Evolutionary conservation across 2,888 invertebrate species (phyloP), one percentile per base, ranked within the genome.

Genomic region (Carabus problematicus): DNA sequence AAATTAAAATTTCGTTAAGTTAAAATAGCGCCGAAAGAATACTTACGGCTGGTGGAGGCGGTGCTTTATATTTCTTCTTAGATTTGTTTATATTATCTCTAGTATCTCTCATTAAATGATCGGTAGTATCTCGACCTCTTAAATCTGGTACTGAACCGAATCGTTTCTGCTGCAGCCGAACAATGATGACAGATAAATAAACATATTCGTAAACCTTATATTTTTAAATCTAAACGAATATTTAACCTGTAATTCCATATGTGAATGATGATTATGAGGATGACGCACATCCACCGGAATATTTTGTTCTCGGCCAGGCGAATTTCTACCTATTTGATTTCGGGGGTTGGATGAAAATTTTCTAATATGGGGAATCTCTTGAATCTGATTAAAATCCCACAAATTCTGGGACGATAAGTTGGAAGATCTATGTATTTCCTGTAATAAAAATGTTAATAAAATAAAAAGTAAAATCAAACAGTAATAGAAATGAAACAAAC

Each of bases 101-200:
- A 59, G 82, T 80, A 29, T 81, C 79, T 49, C 74, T 72, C 40
- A 72, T 72, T 45, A 43, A 62, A 52, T 70, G 68, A 62, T 71
- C 66, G 71, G 81, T 82, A 66, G 72, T 73, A 62, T 70, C 56
- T 75, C 79, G 77, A 78, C 74, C 75, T 29, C 82, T 77, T 43
- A 92, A 82, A 80, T 93, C 91, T 14, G 92, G 92, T 77, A 91
- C 92, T 60, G 91, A 92, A 60, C 89, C 91, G 79, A 89, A 91
- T 74, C 86, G 83, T 79, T 89, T 89, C 70, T 84, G 77, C 76
- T 83, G 76, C 72, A 75, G 29, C 29, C 29, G 3, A 29, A 29
- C 29, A 29, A 29, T 29, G 29, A 29, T 29, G 29, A 29, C 29
- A 45, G 45, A 49, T 47, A 11, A 47, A 40, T 62, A 60, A 8